Percentiles rank a stretch among this genome's conserved stretches.
phyloP scores from a whole-genome alignment of 35 echinoderm and acorn worm genomes.

The Heliocidaris erythrogramma region DNA sequence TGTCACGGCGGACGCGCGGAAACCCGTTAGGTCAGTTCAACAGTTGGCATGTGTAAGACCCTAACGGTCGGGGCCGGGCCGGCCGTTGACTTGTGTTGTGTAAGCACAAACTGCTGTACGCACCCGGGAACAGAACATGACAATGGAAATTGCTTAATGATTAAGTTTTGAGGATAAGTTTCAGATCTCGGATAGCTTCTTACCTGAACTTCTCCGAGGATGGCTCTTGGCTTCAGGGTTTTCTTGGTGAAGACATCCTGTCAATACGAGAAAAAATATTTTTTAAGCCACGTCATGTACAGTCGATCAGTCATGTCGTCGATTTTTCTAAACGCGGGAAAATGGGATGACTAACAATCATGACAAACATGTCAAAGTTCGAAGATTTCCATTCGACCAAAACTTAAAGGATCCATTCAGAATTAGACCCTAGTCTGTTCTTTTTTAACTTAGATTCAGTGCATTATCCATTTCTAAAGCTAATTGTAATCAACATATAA shows the following conservation, averaged over 20 bases:
- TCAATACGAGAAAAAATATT: background rate
- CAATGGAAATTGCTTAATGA: background rate
- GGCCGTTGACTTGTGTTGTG: constrained; percentile 32
- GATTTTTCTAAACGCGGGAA: constrained; percentile 5
- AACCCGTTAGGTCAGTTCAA: constrained; percentile 44
- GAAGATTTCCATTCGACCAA: too few species aligned
- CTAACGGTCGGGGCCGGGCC: background rate
- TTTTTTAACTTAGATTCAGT: too few species aligned
- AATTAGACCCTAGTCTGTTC: too few species aligned
- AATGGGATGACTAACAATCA: background rate
- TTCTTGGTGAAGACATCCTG: constrained; percentile 24
- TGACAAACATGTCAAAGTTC: background rate
- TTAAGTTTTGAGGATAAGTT: background rate
- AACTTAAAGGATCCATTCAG: too few species aligned
- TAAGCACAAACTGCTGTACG: background rate
- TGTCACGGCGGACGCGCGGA: constrained; percentile 7
- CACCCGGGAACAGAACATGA: too few species aligned
- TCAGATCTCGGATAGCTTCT: background rate
- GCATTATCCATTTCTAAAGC: too few species aligned
- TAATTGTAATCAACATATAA: too few species aligned
- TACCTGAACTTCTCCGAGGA: constrained; percentile 73
- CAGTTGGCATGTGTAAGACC: constrained; percentile 15
- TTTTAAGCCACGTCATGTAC: background rate
- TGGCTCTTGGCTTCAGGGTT: constrained; percentile 37
- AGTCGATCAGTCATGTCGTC: background rate